phyloP scores from a whole-genome alignment of 2,113 vertebrate species.

The Gambusia holbrooki region DNA sequence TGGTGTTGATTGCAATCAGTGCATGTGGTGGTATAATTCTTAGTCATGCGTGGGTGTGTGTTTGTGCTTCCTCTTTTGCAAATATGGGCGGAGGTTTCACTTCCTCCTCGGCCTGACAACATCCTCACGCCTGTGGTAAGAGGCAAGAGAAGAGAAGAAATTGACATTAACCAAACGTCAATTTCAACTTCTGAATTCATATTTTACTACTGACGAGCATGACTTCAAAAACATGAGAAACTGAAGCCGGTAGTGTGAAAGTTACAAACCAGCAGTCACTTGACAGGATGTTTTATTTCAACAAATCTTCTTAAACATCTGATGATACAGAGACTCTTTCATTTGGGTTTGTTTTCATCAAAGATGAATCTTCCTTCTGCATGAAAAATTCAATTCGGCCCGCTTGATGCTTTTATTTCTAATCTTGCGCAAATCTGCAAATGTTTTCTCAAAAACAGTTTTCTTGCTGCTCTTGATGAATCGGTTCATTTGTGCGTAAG shows the following conservation, averaged over 20 bases:
- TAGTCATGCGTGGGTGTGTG: slow-evolving; percentile 3
- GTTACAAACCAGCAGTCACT: too few species aligned
- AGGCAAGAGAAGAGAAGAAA: not conserved
- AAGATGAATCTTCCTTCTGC: not conserved
- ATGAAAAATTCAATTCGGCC: not conserved
- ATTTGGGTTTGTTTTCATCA: not conserved
- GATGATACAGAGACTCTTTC: not conserved
- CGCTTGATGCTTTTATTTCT: not conserved
- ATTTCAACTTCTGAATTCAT: not conserved
- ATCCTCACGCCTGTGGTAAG: not conserved
- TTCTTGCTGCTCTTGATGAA: not conserved
- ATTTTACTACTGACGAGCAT: not conserved
- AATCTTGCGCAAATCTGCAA: not conserved
- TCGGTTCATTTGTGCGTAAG: not conserved
- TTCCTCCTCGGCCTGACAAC: slow-evolving; percentile 1
- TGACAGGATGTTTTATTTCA: not conserved
- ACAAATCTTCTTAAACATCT: not conserved
- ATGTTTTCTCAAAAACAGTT: not conserved
- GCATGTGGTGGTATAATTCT: not conserved
- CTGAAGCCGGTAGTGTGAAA: not conserved
- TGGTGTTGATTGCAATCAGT: not conserved
- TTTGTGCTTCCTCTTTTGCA: slow-evolving; percentile 27
- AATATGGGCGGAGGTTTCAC: slow-evolving; percentile 18
- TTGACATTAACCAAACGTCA: not conserved
- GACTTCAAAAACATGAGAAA: not conserved